Conservation (phyloP, 2,797 vertebrate species). For the Channa striata region DNA sequence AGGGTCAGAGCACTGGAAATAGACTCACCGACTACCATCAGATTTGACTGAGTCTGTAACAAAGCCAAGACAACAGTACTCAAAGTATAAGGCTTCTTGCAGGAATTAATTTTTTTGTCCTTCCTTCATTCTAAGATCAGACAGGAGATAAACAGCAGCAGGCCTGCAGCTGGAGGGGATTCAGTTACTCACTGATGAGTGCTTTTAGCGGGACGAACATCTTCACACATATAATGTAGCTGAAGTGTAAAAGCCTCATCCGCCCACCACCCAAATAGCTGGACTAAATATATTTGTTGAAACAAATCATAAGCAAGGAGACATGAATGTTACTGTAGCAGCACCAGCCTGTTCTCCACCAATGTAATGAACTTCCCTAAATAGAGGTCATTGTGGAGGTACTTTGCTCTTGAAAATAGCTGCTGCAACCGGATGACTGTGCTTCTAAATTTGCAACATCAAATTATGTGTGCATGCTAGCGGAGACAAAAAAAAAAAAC, state of each 20-base stretch:
- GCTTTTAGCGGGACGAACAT: slow-evolving; percentile 33
- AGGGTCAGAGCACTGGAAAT: slow-evolving; percentile 8
- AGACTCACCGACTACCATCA: not conserved
- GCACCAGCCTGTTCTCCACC: not conserved
- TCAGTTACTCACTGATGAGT: not conserved
- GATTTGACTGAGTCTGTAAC: not conserved
- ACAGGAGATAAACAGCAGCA: slow-evolving; percentile 1
- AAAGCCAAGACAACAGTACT: not conserved
- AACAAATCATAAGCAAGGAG: slow-evolving; percentile 11
- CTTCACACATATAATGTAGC: slow-evolving; percentile 40
- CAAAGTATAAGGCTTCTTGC: not conserved
- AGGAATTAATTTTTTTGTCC: not conserved
- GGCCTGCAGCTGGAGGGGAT: slow-evolving; percentile 17
- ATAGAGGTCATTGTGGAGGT: not conserved
- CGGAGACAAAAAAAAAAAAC: no score
- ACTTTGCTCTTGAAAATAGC: not conserved
- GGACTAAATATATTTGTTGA: slow-evolving; percentile 15
- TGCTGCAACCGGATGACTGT: slow-evolving; percentile 8
- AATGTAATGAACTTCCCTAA: not conserved
- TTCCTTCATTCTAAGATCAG: slow-evolving; percentile 1
- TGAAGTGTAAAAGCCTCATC: slow-evolving; percentile 33
- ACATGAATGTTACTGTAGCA: slow-evolving; percentile 1
- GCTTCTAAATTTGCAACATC: no score
- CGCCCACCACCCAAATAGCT: slow-evolving; percentile 26
- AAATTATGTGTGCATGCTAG: no score